These are phyloP conservation scores for Anomalospiza imberbis DNA, from an alignment of 2,797 vertebrate species.

Conservation along the genomic window DNA sequence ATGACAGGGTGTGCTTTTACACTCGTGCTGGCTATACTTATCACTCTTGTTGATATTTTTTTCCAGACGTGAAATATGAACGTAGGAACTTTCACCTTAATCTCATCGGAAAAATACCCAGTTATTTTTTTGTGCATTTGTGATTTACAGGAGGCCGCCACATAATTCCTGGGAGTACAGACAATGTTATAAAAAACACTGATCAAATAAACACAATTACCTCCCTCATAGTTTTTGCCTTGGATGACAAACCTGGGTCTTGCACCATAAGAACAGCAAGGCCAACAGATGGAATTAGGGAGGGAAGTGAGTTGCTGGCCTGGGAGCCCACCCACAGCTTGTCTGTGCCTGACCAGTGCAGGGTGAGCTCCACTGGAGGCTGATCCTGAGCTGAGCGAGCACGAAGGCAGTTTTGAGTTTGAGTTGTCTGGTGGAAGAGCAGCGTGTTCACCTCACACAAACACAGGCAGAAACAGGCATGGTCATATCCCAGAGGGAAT, in stretches of 20 bases:
- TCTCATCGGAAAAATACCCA: conserved; percentile 32
- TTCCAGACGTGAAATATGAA: conserved; percentile 52
- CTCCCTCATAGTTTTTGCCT: neutral
- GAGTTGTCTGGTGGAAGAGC: neutral
- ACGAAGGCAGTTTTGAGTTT: neutral
- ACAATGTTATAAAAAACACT: neutral
- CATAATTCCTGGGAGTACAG: conserved; percentile 3
- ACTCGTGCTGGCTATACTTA: conserved; percentile 58
- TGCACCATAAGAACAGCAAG: neutral
- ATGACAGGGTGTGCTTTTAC: conserved; percentile 65
- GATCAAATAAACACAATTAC: conserved; percentile 39
- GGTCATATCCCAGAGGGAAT: neutral
- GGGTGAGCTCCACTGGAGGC: neutral
- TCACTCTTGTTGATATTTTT: conserved; percentile 56
- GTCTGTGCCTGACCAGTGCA: neutral
- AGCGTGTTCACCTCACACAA: fast-evolving
- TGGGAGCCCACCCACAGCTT: conserved; percentile 33
- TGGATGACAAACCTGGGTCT: conserved; percentile 1
- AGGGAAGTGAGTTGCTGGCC: neutral
- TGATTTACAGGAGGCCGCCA: conserved; percentile 45
- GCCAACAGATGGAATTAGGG: neutral
- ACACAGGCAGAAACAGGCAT: neutral
- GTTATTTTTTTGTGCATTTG: neutral
- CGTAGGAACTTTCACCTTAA: conserved; percentile 50
- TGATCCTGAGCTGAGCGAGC: neutral